A percentile compares a stretch with the other conserved stretches of the same genome.
phyloP scores from a whole-genome alignment of 2,888 invertebrate genomes.

The Andricus quercusramuli region DNA sequence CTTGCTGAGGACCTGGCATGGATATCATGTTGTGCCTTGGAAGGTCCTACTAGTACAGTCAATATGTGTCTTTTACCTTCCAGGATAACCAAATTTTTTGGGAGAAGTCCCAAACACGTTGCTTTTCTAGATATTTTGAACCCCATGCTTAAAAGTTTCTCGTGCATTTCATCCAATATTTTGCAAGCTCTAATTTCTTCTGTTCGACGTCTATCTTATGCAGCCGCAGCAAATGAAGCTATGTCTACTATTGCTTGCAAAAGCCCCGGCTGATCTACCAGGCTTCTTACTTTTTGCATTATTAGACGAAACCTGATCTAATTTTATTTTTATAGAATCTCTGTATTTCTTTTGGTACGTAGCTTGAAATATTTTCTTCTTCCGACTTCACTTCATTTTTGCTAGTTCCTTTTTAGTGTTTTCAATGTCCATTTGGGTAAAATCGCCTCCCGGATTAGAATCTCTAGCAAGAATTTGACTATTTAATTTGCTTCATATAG shows the following conservation, averaged over 20 bases:
- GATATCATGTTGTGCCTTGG: conserved; percentile 49
- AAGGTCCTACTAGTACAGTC: conserved; percentile 67
- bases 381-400: no score
- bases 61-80: conserved; percentile 65
- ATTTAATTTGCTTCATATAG: no score
- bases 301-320: not conserved
- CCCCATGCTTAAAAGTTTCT: conserved; percentile 47
- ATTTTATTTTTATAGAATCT: no score
- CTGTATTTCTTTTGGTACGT: no score
- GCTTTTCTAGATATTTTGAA: conserved; percentile 57
- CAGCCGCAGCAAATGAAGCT: conserved; percentile 64
- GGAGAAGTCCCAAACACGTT: conserved; percentile 61
- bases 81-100: conserved; percentile 54
- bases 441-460: no score
- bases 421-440: no score
- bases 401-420: not conserved
- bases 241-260: conserved; percentile 66
- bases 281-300: not conserved
- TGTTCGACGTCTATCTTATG: conserved; percentile 62
- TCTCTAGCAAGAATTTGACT: no score
- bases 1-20: conserved; percentile 56
- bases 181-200: conserved; percentile 57
- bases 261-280: conserved; percentile 62
- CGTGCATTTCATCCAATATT: no score
- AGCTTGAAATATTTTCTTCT: no score